These are phyloP conservation scores for Caenorhabditis sp. DNA, from an alignment of 2,888 invertebrate genomes.

Conservation along the genomic window DNA sequence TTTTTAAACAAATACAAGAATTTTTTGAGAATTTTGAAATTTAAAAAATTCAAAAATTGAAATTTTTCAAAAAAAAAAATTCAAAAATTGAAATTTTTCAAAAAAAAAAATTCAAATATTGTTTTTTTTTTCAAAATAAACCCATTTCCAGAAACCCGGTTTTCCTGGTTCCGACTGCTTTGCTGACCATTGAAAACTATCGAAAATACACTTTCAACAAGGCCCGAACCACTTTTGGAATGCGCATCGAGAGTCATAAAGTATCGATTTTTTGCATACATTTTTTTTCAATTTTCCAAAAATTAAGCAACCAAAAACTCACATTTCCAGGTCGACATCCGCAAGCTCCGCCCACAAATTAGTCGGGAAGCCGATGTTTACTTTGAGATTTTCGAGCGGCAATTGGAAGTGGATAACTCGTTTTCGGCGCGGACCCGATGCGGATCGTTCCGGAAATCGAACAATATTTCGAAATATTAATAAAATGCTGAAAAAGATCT, in stretches of 20 bases:
- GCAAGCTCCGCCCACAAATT: conserved; percentile 45
- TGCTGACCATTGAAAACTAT: conserved; percentile 58
- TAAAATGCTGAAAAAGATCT: not conserved
- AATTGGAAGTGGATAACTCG: conserved; percentile 31
- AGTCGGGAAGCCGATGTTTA: conserved; percentile 51
- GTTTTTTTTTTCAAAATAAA: too few relatives aligned
- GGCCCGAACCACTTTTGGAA: conserved; percentile 49
- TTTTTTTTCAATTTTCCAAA: too few relatives aligned
- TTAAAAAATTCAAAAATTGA: too few relatives aligned
- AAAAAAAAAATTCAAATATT: too few relatives aligned
- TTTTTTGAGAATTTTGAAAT: too few relatives aligned
- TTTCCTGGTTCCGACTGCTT: conserved; percentile 49
- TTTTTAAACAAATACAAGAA: too few relatives aligned
- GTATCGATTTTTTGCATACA: not conserved
- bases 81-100: too few relatives aligned
- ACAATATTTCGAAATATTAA: not conserved
- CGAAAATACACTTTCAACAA: conserved; percentile 53
- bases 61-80: too few relatives aligned
- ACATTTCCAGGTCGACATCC: conserved; percentile 48
- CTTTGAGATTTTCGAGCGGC: conserved; percentile 58
- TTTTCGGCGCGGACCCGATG: conserved; percentile 23
- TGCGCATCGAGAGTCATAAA: conserved; percentile 50
- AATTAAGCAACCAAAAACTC: not conserved
- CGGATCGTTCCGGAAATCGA: conserved; percentile 24
- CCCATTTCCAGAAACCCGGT: conserved; percentile 55